Base-by-base conservation (phyloP, 1,140 invertebrate species). In the Calephelis nemesis region DNA sequence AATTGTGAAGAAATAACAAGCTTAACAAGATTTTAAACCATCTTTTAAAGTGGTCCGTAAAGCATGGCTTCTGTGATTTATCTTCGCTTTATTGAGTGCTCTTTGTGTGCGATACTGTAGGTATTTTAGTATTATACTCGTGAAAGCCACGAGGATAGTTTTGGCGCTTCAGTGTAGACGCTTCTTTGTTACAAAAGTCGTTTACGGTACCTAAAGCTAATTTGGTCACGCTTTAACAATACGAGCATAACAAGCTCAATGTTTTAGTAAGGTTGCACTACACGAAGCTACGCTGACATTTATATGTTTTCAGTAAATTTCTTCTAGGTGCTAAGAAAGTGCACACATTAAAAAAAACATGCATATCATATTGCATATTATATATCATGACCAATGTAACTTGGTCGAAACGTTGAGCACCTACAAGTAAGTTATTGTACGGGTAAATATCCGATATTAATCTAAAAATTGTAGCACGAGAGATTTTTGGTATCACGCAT, bases 81-180 rank as follows among this genome's bases (percentile, higher is more conserved):
- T 81, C 78, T 81, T 71, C 67, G 64, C 69, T 76, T 76, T 77
- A 81, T 81, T 81, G 78, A 78, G 72, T 71, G 78, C 78, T 81
- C 78, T 81, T 81, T 78, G 78, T 81, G 68, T 67, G 68, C 70
- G 76, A 80, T 75, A 80, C 72, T 76, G 71, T 74, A 47, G 62
- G 40, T 75, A 74, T 78, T 78, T 75, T 72, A 75, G 74, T 68
- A 49, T 71, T 74, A 72, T 69, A 66, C 65, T 48, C 15, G 48
- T 42, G 30, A 52, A 47, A 65, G 48, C 49, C 70, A 71, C 47
- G 68, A 64, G 68, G 63, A 73, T 74, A 74, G 70, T 70, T 65
- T 68, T 68, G 50, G 42, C 67, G 64, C 66, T 70, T 74, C 70
- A 68, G 49, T 65, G 65, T 63, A 47, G 62, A 68, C 67, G 66